Base-by-base conservation (phyloP, 2,113 vertebrate species). In the Electrona antarctica region DNA sequence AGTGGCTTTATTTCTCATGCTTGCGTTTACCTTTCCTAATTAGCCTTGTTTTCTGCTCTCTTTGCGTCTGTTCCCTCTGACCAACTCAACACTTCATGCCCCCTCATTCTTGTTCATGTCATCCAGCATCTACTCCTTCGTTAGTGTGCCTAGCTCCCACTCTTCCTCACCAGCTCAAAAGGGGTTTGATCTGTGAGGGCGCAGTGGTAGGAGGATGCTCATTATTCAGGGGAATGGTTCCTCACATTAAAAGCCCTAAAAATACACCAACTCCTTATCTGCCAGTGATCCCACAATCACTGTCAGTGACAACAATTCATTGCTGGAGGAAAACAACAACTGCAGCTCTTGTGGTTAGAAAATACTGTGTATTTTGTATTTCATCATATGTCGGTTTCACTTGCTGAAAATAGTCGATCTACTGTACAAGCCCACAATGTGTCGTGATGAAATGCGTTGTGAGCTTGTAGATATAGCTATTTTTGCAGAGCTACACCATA, bases 211-310 rank as follows among this genome's bases (percentile, higher is more conserved):
- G 78, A 70, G 73, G 76, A 69, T 74, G 74, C 84, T 91, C 81
- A 87, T 91, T 91, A 92, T 81, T 88, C 69, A 76, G 79, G 69
- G 75, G 68, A 64, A 64, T 82, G 75, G 67, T 73, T 79, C 74
- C 33, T 71, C 62, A 64, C 76, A 82, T 84, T 75, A 85, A 87
- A 89, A 64, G 15, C 77, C 55, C 84, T 88, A 88, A 88, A 90
- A 90, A 89, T 88, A 89, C 74, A 74, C 74, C 73, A 84, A 81
- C 78, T 77, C 80, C 80, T 85, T 72, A 74, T 91, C 86, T 76
- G 69, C 13, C 66, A 67, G 70, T 65, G 79, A 85, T 87, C 81
- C 85, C 77, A 52, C 79, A 81, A 81, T 82, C 69, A 72, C 77
- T 73, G 64, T 77, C 79, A 72, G 79, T 81, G 69, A 62, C 65